phyloP scores from a whole-genome alignment of 1,140 invertebrate species.

The Drosophila parabipectinata region DNA sequence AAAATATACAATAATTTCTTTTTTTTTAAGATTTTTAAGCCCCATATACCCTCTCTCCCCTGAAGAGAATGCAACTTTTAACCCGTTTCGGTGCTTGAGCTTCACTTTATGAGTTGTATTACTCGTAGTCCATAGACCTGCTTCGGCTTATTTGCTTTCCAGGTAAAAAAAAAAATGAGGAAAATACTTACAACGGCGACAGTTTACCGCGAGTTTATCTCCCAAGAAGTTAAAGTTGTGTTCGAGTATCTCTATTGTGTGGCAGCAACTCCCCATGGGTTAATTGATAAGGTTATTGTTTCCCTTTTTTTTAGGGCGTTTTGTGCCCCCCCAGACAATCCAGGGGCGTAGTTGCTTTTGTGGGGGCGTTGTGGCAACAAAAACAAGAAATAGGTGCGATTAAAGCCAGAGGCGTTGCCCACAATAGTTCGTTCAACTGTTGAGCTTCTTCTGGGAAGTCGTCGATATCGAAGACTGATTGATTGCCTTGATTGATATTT shows the following conservation, averaged over 20 bases:
- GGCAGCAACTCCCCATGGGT: slow-evolving; percentile 39
- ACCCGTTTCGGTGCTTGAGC: slow-evolving; percentile 66
- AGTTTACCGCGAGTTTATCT: slow-evolving; percentile 1
- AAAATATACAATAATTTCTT: too few relatives aligned
- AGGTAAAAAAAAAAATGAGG: slow-evolving; percentile 39
- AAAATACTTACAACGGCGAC: slow-evolving; percentile 7
- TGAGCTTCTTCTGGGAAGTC: background rate
- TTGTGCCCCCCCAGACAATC: slow-evolving; percentile 7
- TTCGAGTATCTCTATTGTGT: slow-evolving; percentile 14
- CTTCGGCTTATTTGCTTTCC: slow-evolving; percentile 60
- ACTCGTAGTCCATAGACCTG: slow-evolving; percentile 60
- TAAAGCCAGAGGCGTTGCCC: slow-evolving; percentile 33
- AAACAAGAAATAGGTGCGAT: slow-evolving; percentile 31
- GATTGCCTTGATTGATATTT: slow-evolving; percentile 37
- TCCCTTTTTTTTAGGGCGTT: slow-evolving; percentile 27
- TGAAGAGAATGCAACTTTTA: slow-evolving; percentile 25
- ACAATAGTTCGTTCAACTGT: slow-evolving; percentile 17
- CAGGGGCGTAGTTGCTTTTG: slow-evolving; percentile 13
- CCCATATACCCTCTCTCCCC: background rate
- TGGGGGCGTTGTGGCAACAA: slow-evolving; percentile 24
- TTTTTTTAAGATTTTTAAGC: too few relatives aligned
- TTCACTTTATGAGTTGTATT: slow-evolving; percentile 77
- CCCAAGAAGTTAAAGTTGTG: slow-evolving; percentile 13
- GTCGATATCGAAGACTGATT: slow-evolving; percentile 13
- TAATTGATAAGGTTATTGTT: slow-evolving; percentile 53